Conservation (phyloP, 1,140 invertebrate genomes). For the Uloborus diversus region DNA sequence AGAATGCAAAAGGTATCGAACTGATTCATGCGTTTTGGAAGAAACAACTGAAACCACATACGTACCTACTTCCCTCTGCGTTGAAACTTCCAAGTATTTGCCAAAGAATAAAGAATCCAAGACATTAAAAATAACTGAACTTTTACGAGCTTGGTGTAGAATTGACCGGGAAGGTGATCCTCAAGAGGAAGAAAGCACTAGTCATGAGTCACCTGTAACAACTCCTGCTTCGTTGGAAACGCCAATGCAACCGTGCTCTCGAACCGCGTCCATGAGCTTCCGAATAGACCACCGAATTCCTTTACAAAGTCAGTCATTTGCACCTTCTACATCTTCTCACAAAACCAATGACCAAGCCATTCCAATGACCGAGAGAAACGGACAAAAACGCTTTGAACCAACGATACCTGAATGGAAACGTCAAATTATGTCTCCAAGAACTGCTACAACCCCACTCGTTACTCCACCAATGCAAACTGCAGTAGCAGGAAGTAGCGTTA, state of each 20-base stretch:
- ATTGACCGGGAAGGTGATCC: constrained; percentile 62
- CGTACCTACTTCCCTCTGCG: constrained; percentile 49
- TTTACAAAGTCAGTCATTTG: background rate
- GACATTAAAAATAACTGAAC: constrained; percentile 40
- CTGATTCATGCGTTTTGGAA: constrained; percentile 52
- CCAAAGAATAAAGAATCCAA: constrained; percentile 39
- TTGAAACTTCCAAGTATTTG: constrained; percentile 41
- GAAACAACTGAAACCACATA: constrained; percentile 35
- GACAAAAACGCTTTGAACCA: constrained; percentile 22
- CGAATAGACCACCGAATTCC: constrained; percentile 27
- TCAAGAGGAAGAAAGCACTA: constrained; percentile 62
- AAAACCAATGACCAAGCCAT: constrained; percentile 57
- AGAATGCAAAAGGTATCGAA: constrained; percentile 43
- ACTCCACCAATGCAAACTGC: background rate
- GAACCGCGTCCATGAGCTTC: constrained; percentile 55
- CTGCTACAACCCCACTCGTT: background rate
- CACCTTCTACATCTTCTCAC: constrained; percentile 61
- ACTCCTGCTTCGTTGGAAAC: constrained; percentile 88
- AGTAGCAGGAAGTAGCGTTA: background rate
- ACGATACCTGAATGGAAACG: constrained; percentile 35
- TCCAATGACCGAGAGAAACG: constrained; percentile 61
- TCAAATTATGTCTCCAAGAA: constrained; percentile 16
- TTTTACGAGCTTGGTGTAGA: constrained; percentile 59
- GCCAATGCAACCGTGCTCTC: constrained; percentile 69
- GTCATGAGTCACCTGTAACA: constrained; percentile 61